These are phyloP conservation scores for Stegastes partitus DNA, from an alignment of 2,113 vertebrate genomes.

Conservation along the genomic window DNA sequence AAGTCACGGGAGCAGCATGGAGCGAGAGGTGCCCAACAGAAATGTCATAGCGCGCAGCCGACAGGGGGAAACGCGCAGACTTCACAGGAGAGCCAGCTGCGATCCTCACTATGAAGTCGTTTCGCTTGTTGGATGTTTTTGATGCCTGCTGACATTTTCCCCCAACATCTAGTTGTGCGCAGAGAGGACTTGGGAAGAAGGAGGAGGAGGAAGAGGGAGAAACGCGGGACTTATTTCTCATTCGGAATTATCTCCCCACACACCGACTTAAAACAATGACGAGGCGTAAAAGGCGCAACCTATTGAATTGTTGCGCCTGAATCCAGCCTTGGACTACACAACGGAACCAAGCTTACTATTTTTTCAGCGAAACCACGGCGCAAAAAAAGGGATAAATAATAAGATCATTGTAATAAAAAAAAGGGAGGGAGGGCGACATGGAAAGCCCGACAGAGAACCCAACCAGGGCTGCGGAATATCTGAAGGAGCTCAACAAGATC, in stretches of 20 bases:
- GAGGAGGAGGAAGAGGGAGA: constrained; percentile 43
- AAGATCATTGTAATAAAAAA: too few species aligned
- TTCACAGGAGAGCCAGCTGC: background rate
- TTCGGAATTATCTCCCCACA: constrained; percentile 20
- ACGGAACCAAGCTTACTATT: background rate
- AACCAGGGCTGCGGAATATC: constrained; percentile 90
- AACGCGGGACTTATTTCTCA: constrained; percentile 38
- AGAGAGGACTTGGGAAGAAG: constrained; percentile 13
- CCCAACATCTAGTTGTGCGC: constrained; percentile 28
- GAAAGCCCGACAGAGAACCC: constrained; percentile 90
- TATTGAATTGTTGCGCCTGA: constrained; percentile 56
- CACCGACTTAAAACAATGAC: constrained; percentile 73
- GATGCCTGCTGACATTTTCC: constrained; percentile 24
- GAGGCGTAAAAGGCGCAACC: constrained; percentile 72
- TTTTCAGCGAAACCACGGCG: constrained; percentile 23
- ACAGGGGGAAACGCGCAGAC: constrained; percentile 9
- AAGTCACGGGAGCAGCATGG: constrained; percentile 78
- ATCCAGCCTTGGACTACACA: constrained; percentile 28
- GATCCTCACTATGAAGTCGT: background rate
- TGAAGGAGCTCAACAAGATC: constrained; percentile 90
- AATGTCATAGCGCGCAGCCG: constrained; percentile 40
- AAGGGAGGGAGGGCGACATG: constrained; percentile 79
- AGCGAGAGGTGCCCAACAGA: constrained; percentile 21
- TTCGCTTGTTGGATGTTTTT: background rate
- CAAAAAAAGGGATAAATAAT: background rate